Evolutionary conservation across 1,140 invertebrate genomes (phyloP).

Genomic region (Scaptomyza pallida): DNA sequence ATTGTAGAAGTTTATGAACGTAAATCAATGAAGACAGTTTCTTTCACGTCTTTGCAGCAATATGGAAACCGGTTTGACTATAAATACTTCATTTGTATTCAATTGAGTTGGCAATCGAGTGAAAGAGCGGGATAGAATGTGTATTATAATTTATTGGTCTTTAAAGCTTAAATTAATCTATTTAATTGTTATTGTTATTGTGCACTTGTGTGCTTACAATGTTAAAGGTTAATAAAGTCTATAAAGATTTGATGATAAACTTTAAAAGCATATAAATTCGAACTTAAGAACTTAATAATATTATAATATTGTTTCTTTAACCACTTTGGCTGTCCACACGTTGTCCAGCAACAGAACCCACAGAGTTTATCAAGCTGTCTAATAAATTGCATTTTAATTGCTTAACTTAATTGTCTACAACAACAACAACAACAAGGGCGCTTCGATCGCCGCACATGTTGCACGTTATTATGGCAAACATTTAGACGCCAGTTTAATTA

Average conservation of each 20-base stretch:
- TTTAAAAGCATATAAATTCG: too few relatives aligned
- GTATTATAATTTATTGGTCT: too few relatives aligned
- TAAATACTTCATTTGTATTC: constrained; percentile 19
- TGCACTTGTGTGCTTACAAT: too few relatives aligned
- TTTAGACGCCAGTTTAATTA: constrained; percentile 46
- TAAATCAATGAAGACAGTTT: constrained; percentile 5
- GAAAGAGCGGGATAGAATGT: neutral
- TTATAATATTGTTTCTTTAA: too few relatives aligned
- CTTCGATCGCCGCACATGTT: constrained; percentile 42
- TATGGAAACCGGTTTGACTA: constrained; percentile 29
- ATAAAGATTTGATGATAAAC: too few relatives aligned
- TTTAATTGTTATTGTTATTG: too few relatives aligned
- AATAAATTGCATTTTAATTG: constrained; percentile 43
- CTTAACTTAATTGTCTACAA: constrained; percentile 23
- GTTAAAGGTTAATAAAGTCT: too few relatives aligned
- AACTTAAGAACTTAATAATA: too few relatives aligned
- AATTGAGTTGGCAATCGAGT: neutral
- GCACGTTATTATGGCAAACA: constrained; percentile 35
- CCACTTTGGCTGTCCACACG: neutral
- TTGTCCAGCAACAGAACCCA: neutral
- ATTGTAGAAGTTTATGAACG: constrained; percentile 6
- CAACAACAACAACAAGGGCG: constrained; percentile 6
- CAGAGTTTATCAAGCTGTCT: constrained; percentile 19
- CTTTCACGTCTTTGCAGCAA: constrained; percentile 6
- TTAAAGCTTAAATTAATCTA: too few relatives aligned